phyloP scores from a whole-genome alignment of 1,140 invertebrate genomes.

The Megalopta genalis region DNA sequence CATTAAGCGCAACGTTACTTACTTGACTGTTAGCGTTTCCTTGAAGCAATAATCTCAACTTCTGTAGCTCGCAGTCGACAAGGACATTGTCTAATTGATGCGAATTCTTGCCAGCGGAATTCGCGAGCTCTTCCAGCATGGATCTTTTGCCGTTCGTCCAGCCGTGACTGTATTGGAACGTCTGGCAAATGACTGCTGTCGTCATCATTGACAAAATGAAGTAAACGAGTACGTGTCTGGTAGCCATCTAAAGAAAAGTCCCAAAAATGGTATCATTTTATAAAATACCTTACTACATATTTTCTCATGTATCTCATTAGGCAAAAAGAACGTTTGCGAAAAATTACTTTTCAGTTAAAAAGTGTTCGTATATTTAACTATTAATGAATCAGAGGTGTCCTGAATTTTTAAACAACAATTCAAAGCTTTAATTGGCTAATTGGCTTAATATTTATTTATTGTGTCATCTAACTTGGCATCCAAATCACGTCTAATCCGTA shows the following conservation, averaged over 20 bases:
- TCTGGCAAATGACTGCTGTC: slow-evolving; percentile 80
- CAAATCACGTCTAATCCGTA: no score
- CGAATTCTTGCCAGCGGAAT: slow-evolving; percentile 6
- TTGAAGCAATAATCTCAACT: slow-evolving; percentile 45
- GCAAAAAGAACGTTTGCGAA: no score
- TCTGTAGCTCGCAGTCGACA: slow-evolving; percentile 35
- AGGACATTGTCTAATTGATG: slow-evolving; percentile 30
- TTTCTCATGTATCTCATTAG: no score
- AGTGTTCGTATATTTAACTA: no score
- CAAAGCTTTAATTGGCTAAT: no score
- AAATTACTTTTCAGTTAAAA: no score
- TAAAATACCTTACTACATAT: no score
- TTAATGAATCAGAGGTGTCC: no score
- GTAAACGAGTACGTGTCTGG: slow-evolving; percentile 5
- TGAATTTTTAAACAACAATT: no score
- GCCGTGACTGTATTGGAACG: slow-evolving; percentile 87
- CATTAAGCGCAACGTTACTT: neutral
- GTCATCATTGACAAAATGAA: slow-evolving; percentile 56
- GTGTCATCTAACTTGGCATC: no score
- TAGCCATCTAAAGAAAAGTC: slow-evolving; percentile 56
- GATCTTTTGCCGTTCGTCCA: slow-evolving; percentile 86
- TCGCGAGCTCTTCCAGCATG: slow-evolving; percentile 19
- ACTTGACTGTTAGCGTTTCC: slow-evolving; percentile 42
- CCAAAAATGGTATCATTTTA: neutral
- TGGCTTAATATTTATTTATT: no score